Conservation (phyloP, 2,888 invertebrate species). For the Caradrina clavipalpis region DNA sequence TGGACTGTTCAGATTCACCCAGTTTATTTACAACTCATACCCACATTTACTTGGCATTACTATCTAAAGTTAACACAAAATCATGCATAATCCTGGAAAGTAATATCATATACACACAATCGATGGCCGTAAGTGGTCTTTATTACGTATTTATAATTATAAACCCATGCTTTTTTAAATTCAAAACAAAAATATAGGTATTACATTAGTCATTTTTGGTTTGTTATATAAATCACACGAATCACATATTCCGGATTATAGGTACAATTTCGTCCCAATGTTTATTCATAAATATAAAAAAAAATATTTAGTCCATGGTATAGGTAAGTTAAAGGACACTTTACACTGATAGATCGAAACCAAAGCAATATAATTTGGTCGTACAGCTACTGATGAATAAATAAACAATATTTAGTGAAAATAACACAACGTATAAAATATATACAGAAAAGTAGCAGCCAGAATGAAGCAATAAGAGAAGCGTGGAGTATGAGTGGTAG, state of each 20-base stretch:
- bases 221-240: slow-evolving; percentile 44
- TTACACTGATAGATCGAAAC: slow-evolving; percentile 55
- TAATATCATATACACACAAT: slow-evolving; percentile 23
- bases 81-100: slow-evolving; percentile 59
- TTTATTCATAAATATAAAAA: slow-evolving; percentile 22
- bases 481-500: slow-evolving; percentile 73
- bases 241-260: slow-evolving; percentile 29
- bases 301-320: slow-evolving; percentile 31
- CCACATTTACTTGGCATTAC: slow-evolving; percentile 22
- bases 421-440: slow-evolving; percentile 73
- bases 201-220: slow-evolving; percentile 35
- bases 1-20: slow-evolving; percentile 14
- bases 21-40: slow-evolving; percentile 45
- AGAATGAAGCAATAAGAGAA: slow-evolving; percentile 81
- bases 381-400: slow-evolving; percentile 63
- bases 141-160: not conserved
- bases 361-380: slow-evolving; percentile 81
- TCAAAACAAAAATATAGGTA: slow-evolving; percentile 7
- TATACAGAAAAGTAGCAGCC: slow-evolving; percentile 76
- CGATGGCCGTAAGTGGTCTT: not conserved
- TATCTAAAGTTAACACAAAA: slow-evolving; percentile 56
- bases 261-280: slow-evolving; percentile 14
- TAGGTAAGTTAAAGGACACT: slow-evolving; percentile 27
- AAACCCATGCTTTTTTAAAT: slow-evolving; percentile 58
- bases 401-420: slow-evolving; percentile 51